Percentiles rank a stretch among this genome's conserved stretches.
Conservation (phyloP, 2,797 vertebrate genomes). For the Notolabrus celidotus region DNA sequence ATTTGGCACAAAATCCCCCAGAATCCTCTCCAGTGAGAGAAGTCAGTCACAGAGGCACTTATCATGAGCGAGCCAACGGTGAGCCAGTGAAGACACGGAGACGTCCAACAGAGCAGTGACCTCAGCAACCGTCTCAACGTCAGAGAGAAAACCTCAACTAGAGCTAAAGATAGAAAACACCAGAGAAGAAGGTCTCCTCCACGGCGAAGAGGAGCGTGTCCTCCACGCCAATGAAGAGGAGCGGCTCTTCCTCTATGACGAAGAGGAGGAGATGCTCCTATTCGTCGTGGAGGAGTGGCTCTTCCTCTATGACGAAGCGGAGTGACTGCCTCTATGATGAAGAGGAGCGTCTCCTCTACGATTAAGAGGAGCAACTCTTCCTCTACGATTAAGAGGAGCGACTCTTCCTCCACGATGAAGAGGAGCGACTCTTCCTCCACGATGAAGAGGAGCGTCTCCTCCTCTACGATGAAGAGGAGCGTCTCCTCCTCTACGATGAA, state of each 20-base stretch:
- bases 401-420: no score
- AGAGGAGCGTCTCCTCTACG: no score
- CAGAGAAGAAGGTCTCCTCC: background rate
- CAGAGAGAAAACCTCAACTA: background rate
- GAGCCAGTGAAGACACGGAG: conserved; percentile 28
- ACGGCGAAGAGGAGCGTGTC: background rate
- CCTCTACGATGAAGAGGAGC: no score
- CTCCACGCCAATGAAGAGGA: conserved; percentile 1
- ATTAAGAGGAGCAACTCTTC: no score
- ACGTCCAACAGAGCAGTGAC: conserved; percentile 7
- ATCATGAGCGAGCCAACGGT: conserved; percentile 42
- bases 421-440: no score
- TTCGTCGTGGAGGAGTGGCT: no score
- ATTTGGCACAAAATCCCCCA: conserved; percentile 65
- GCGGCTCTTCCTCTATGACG: background rate
- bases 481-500: no score
- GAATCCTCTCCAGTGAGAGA: conserved; percentile 35
- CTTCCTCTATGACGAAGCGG: no score
- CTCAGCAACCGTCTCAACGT: conserved; percentile 1
- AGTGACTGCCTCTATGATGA: no score
- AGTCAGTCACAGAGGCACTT: conserved; percentile 71
- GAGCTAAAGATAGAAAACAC: conserved; percentile 9
- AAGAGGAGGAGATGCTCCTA: no score
- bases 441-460: no score
- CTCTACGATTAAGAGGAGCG: no score